Base-by-base conservation (phyloP, 2,888 invertebrate genomes). In the Melinaea menophilus region DNA sequence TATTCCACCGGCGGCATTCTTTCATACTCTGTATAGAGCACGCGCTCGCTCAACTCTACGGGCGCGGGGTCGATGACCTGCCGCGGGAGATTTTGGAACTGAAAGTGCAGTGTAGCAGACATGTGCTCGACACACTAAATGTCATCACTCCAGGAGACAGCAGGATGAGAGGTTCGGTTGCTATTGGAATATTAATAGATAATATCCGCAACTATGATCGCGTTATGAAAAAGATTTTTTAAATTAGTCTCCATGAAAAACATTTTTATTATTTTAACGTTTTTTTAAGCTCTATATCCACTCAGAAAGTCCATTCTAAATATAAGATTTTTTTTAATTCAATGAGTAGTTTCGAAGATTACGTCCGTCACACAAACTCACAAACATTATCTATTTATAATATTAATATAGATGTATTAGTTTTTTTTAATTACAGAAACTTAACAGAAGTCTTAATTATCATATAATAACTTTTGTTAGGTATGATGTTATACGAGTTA, bases 1-100 rank as follows among this genome's bases (percentile, higher is more conserved):
- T 95, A 61, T 86, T 97, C 66, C 97, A 97, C 86, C 95, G 96
- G 0, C 92, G 93, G 45, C 96, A 97, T 81, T 93, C 94, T 11
- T 91, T 95, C 64, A 91, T 95, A 73, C 92, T 94, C 0, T 92
- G 92, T 2, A 74, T 96, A 13, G 92, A 94, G 71, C 94, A 94
- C 74, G 92, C 94, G 31, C 86, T 97, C 62, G 93, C 93, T 12
- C 96, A 96, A 81, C 88, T 96, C 80, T 96, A 96, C 76, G 96
- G 97, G 0, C 96, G 95, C 79, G 85, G 86, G 51, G 84, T 95
- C 71, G 93, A 94, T 37, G 94, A 95, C 70, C 86, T 96, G 54
- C 94, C 95, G 0, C 94, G 95, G 81, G 82, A 94, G 2, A 86
- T 95, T 70, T 86, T 96, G 64, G 94, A 95, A 76, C 91, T 95